Base-by-base conservation (phyloP, 2,797 vertebrate species). In the Orestias chungarensis region DNA sequence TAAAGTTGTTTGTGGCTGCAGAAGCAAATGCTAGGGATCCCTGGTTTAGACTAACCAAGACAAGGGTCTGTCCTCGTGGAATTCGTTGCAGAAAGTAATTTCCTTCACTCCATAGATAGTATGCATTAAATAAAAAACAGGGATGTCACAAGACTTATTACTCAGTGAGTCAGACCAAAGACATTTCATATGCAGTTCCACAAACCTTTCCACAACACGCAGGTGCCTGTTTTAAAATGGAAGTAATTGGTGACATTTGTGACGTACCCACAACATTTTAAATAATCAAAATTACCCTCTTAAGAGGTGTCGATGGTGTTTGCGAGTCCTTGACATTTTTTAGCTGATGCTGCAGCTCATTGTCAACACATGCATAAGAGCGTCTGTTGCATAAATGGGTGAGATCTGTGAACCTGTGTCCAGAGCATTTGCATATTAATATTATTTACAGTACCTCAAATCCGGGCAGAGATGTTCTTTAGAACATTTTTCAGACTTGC, bases 381-480 rank as follows among this genome's bases (percentile, higher is more conserved):
- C 78, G 25, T 70, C 57, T 72, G 68, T 80, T 25, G 42, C 64
- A 44, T 15, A 50, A 81, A 76, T 11, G 3, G 40, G 64, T 44
- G 57, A 50, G 70, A 75, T 82, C 59, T 29, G 14, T 65, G 57
- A 71, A 50, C 62, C 6, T 11, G 4, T 42, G 23, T 73, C 55
- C 23, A 27, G 61, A 43, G 33, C 49, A 25, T 76, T 78, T 76
- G 71, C 76, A 73, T 25, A 33, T 70, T 81, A 90, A 79, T 87
- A 90, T 90, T 91, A 90, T 90, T 91, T 89, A 90, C 82, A 72
- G 73, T 66, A 54, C 79, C 78, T 88, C 71, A 87, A 80, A 84
- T 81, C 79, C 75, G 68, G 72, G 40, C 71, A 43, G 66, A 66
- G 54, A 80, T 7, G 6, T 57, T 81, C 82, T 31, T 55, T 64